Conservation (phyloP, 2,797 vertebrate genomes). For the Triplophysa yarkandensis region DNA sequence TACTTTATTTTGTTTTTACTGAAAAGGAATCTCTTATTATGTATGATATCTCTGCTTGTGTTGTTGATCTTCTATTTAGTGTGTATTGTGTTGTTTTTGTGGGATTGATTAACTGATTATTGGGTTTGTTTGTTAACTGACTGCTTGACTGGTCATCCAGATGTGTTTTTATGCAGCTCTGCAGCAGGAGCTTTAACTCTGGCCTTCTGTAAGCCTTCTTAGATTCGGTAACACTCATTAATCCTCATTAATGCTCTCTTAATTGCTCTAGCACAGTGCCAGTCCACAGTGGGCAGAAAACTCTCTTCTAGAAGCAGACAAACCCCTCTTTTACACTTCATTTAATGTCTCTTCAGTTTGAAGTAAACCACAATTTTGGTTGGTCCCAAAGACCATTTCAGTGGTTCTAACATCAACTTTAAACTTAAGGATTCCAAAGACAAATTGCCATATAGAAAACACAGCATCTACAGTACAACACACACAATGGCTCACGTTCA, state of each 20-base stretch:
- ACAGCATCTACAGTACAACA: not conserved
- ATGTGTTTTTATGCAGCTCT: conserved; percentile 34
- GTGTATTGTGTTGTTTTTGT: not conserved
- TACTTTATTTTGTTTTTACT: no score
- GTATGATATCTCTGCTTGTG: not conserved
- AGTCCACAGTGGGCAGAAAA: conserved; percentile 6
- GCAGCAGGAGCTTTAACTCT: conserved; percentile 29
- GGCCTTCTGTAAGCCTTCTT: conserved; percentile 47
- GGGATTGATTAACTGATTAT: conserved; percentile 42
- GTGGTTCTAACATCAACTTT: no score
- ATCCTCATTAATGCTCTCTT: conserved; percentile 30
- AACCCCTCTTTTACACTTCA: not conserved
- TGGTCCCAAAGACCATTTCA: no score
- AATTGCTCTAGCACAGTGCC: conserved; percentile 43
- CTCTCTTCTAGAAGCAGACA: conserved; percentile 5
- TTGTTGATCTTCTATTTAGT: not conserved
- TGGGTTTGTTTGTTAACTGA: conserved; percentile 40
- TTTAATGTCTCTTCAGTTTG: not conserved
- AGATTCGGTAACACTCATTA: conserved; percentile 36
- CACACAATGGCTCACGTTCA: not conserved
- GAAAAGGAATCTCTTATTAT: no score
- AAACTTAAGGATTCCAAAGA: no score
- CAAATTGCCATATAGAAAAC: no score
- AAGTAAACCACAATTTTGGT: no score
- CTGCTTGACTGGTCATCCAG: conserved; percentile 4